A percentile compares a stretch with the other conserved stretches of the same genome.
Conservation (phyloP, 2,888 invertebrate species). For the Pyrgus malvae region DNA sequence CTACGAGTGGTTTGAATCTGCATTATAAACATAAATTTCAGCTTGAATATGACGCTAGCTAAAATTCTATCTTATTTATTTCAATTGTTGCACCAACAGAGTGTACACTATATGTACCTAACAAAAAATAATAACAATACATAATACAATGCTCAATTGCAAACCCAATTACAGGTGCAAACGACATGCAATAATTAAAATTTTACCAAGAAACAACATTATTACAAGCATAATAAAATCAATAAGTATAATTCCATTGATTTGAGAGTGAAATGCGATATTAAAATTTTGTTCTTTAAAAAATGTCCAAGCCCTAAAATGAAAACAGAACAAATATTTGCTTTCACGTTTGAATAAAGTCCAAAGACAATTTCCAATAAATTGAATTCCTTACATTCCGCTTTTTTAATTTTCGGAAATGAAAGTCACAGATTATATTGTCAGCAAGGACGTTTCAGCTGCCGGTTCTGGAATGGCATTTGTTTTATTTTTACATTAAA, state of each 20-base stretch:
- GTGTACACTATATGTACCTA: no score
- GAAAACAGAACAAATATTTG: conserved; percentile 15
- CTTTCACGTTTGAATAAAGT: conserved; percentile 17
- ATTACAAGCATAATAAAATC: no score
- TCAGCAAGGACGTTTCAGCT: conserved; percentile 12
- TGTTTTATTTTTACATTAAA: not conserved
- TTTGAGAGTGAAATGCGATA: not conserved
- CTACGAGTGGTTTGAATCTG: no score
- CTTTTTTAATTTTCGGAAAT: conserved; percentile 27
- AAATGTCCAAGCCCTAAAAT: conserved; percentile 1
- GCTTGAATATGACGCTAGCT: no score
- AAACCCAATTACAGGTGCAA: no score
- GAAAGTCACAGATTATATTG: conserved; percentile 25
- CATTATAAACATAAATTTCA: no score
- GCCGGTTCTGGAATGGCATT: not conserved
- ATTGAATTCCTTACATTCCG: conserved; percentile 25
- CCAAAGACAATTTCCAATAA: conserved; percentile 24
- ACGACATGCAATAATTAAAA: no score
- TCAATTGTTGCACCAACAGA: no score
- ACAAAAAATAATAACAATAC: no score
- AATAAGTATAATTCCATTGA: not conserved
- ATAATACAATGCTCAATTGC: no score
- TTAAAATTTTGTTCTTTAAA: not conserved
- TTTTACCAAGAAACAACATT: no score
- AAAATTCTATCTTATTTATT: no score